These are phyloP conservation scores for human DNA, from an alignment of 2,113 vertebrate genomes.

Conservation along the genomic window GRCh38 chrX:82765001-82765500, in stretches of 20 bases:
- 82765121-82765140: not conserved
- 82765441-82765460: not conserved
- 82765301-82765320: not conserved
- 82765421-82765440: not conserved
- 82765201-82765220: not conserved
- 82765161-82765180: not conserved
- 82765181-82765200: not conserved
- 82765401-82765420: not conserved
- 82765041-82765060: not conserved
- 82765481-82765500: constrained; percentile 26
- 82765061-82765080: not conserved
- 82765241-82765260: not conserved
- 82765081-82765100: not conserved
- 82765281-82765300: not conserved
- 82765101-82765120: not conserved
- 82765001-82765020: not conserved
- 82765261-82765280: not conserved
- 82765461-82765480: constrained; percentile 31
- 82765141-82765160: not conserved
- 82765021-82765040: not conserved
- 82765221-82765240: constrained; percentile 18
- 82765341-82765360: not conserved
- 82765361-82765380: not conserved
- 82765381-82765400: not conserved
- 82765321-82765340: not conserved